These are phyloP conservation scores for Siderastrea radians DNA, from an alignment of 92 coral and sea anemone genomes.

Conservation along the genomic window DNA sequence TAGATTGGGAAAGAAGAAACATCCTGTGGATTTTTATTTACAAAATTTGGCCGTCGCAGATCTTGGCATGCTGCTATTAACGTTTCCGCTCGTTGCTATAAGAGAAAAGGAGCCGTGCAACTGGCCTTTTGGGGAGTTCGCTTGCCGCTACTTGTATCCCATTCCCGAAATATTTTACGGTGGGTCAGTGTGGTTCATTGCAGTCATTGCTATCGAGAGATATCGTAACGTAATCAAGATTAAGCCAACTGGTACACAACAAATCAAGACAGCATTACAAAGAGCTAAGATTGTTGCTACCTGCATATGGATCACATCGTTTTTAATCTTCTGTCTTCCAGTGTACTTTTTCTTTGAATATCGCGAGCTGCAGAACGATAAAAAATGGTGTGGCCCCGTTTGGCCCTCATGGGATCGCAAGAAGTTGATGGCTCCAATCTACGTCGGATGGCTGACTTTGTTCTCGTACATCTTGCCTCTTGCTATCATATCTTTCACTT, in stretches of 20 bases:
- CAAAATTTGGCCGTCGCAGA: conserved; percentile 71
- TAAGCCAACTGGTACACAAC: neutral
- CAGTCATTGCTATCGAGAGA: conserved; percentile 57
- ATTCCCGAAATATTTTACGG: conserved; percentile 41
- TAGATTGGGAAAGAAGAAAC: conserved; percentile 36
- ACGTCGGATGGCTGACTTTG: neutral
- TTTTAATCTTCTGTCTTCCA: conserved; percentile 25
- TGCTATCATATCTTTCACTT: conserved; percentile 7
- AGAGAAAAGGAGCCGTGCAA: neutral
- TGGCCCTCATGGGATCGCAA: neutral
- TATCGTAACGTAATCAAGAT: conserved; percentile 32
- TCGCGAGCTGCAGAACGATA: neutral
- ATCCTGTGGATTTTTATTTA: conserved; percentile 35
- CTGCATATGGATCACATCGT: conserved; percentile 17
- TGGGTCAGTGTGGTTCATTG: conserved; percentile 66
- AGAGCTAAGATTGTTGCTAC: neutral
- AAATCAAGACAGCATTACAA: neutral
- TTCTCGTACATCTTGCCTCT: conserved; percentile 28
- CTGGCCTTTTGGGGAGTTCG: conserved; percentile 51
- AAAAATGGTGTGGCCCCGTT: conserved; percentile 6
- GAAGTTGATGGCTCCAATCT: neutral
- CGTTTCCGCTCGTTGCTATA: conserved; percentile 16
- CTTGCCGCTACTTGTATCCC: conserved; percentile 51
- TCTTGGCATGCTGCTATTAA: conserved; percentile 45
- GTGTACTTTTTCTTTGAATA: conserved; percentile 19